These are phyloP conservation scores for Carassius carassius DNA, from an alignment of 2,113 vertebrate species.

Conservation along the genomic window DNA sequence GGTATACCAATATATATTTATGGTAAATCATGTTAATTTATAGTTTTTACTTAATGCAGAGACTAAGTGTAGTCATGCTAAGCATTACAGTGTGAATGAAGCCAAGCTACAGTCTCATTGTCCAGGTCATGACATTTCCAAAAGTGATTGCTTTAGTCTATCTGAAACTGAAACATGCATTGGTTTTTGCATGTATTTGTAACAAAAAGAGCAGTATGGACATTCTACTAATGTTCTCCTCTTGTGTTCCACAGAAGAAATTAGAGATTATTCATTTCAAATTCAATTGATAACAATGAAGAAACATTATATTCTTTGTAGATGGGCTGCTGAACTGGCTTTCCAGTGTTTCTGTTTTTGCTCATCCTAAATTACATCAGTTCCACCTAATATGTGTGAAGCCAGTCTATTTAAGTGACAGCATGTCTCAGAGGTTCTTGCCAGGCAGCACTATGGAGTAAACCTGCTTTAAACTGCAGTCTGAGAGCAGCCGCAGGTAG, in stretches of 20 bases:
- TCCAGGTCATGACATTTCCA: no score
- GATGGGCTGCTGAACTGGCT: not conserved
- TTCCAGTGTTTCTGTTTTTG: slow-evolving; percentile 9
- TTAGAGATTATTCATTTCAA: not conserved
- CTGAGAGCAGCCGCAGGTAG: slow-evolving; percentile 5
- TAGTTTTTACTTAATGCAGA: no score
- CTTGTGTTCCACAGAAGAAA: not conserved
- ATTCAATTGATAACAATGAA: not conserved
- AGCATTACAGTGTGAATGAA: no score
- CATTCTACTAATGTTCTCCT: not conserved
- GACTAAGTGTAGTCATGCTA: no score
- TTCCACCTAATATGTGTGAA: slow-evolving; percentile 7
- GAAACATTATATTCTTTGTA: not conserved
- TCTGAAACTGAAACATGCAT: no score
- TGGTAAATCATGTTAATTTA: no score
- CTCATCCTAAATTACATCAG: slow-evolving; percentile 7
- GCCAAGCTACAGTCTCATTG: no score
- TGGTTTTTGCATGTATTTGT: no score
- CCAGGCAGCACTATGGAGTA: not conserved
- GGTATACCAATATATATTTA: no score
- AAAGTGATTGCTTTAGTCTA: no score
- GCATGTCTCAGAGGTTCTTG: not conserved
- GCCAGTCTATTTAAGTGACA: slow-evolving; percentile 17
- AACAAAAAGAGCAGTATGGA: no score
- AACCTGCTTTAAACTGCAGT: slow-evolving; percentile 19